A percentile compares a stretch with the other conserved stretches of the same genome.
Evolutionary conservation across 2,888 invertebrate species (phyloP).

Genomic region (Ischnura elegans): DNA sequence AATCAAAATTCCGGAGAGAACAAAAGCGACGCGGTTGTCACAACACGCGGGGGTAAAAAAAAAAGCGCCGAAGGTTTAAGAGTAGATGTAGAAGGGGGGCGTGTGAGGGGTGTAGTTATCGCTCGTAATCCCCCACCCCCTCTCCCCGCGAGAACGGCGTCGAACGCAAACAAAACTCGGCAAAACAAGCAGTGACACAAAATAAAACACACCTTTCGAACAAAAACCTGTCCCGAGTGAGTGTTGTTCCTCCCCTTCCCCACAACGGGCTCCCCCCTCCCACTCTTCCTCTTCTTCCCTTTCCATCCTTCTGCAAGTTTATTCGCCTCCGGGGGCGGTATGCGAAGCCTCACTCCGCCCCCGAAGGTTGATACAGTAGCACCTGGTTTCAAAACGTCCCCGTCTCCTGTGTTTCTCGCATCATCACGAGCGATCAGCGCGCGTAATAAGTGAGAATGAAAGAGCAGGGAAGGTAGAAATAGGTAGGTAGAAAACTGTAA

Average conservation of each 20-base stretch:
- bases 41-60: no score
- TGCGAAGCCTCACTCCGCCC: not conserved
- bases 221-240: not conserved
- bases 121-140: not conserved
- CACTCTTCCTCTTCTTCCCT: no score
- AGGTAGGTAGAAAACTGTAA: no score
- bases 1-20: conserved; percentile 3
- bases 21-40: no score
- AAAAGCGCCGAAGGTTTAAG: no score
- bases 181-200: conserved; percentile 21
- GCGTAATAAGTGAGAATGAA: no score
- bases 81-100: no score
- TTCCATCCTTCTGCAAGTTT: not conserved
- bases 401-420: no score
- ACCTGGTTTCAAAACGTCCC: not conserved
- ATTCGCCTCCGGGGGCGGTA: not conserved
- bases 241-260: not conserved
- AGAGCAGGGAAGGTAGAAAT: no score
- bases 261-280: no score
- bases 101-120: not conserved
- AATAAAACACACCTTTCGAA: conserved; percentile 22
- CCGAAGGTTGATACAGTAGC: not conserved
- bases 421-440: no score
- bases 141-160: not conserved
- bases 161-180: conserved; percentile 22